phyloP scores from a whole-genome alignment of 23 tunicate species.

The Ascidia mentula region DNA sequence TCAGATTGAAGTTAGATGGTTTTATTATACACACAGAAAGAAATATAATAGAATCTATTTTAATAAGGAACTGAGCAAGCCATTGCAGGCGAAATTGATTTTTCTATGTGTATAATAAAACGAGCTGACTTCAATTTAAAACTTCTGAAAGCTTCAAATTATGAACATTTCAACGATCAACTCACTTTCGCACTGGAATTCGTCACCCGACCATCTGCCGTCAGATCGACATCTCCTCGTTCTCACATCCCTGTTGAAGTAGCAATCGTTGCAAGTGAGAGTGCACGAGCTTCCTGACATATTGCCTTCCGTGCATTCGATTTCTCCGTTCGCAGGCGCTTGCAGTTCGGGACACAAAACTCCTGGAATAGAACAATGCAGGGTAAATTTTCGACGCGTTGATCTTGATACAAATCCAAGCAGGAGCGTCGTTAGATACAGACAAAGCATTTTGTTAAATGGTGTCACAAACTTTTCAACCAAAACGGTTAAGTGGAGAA shows the following conservation, averaged over 20 bases:
- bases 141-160: too few species aligned
- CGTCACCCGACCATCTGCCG: constrained; percentile 90
- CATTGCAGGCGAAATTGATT: too few species aligned
- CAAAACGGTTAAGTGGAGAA: neutral
- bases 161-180: neutral
- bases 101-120: too few species aligned
- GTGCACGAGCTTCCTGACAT: constrained; percentile 63
- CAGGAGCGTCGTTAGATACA: neutral
- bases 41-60: too few species aligned
- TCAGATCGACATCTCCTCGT: constrained; percentile 61
- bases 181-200: constrained; percentile 62
- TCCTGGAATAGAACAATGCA: too few species aligned
- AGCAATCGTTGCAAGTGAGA: constrained; percentile 70
- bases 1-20: too few species aligned
- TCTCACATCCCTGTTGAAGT: constrained; percentile 43
- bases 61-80: too few species aligned
- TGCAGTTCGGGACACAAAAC: constrained; percentile 44
- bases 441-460: neutral
- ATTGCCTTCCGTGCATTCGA: constrained; percentile 55
- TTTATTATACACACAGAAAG: too few species aligned
- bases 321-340: constrained; percentile 46
- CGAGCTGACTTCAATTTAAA: too few species aligned
- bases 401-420: neutral
- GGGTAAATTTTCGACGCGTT: too few species aligned
- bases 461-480: neutral